A percentile compares a stretch with the other conserved stretches of the same genome.
Conservation (phyloP, 1,140 invertebrate species). For the Platorchestia sp. region DNA sequence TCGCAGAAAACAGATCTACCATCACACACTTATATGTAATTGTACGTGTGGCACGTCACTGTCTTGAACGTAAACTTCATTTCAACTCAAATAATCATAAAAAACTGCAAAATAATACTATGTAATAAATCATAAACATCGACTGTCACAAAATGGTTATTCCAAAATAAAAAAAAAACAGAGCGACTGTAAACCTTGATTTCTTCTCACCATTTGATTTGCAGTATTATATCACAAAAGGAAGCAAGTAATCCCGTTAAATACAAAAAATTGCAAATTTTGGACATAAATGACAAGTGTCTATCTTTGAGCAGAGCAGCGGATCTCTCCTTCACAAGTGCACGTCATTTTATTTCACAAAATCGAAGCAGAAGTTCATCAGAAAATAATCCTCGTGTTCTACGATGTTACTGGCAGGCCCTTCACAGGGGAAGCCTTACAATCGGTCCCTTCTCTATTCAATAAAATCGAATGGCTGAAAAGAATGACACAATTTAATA, state of each 20-base stretch:
- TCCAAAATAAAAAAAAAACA: no score
- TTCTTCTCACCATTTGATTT: background rate
- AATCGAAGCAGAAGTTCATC: background rate
- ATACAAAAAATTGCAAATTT: no score
- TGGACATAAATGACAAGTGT: no score
- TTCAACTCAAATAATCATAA: no score
- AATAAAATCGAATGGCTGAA: conserved; percentile 9
- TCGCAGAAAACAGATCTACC: no score
- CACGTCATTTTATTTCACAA: background rate
- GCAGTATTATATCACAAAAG: background rate
- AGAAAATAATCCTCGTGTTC: background rate
- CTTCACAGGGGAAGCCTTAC: background rate
- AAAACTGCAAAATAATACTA: no score
- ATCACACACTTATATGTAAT: no score
- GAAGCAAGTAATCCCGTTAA: background rate
- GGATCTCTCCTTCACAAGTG: background rate
- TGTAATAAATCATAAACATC: no score
- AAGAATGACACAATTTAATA: conserved; percentile 2
- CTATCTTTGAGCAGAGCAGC: background rate
- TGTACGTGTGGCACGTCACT: no score
- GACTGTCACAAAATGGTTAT: no score
- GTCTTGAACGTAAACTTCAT: no score
- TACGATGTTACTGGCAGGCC: background rate
- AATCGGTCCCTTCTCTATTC: background rate
- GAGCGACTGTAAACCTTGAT: no score